Conservation (phyloP, 2,797 vertebrate genomes). For the Denticeps clupeoides region DNA sequence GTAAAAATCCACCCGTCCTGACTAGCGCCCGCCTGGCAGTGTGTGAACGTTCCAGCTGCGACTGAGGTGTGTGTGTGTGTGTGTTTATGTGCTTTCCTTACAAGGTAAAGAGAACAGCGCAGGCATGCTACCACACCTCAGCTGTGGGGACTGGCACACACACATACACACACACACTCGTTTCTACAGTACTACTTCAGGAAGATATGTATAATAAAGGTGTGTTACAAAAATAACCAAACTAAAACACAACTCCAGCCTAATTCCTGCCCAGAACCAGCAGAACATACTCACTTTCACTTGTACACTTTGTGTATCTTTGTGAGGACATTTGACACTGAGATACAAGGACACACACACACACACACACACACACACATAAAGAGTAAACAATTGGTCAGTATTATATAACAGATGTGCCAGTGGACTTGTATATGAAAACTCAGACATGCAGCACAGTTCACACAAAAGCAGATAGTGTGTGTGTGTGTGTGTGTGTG, state of each 20-base stretch:
- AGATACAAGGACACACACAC: neutral
- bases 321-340: no score
- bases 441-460: no score
- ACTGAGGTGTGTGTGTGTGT: neutral
- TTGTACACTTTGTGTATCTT: no score
- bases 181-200: no score
- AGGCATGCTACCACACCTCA: slow-evolving; percentile 28
- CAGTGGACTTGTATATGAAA: no score
- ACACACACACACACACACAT: slow-evolving; percentile 12
- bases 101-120: slow-evolving; percentile 20
- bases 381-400: no score
- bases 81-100: slow-evolving; percentile 18
- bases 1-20: neutral
- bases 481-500: no score
- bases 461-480: no score
- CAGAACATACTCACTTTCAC: slow-evolving; percentile 1
- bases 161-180: neutral
- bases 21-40: slow-evolving; percentile 1
- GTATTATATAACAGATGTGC: no score
- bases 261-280: neutral
- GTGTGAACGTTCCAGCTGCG: neutral
- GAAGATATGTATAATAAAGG: no score
- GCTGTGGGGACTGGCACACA: slow-evolving; percentile 8
- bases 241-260: neutral
- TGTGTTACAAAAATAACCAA: slow-evolving; percentile 3